Evolutionary conservation across 2,888 invertebrate genomes (phyloP), one percentile per base, ranked within the genome.

Genomic region (Noctua janthe): DNA sequence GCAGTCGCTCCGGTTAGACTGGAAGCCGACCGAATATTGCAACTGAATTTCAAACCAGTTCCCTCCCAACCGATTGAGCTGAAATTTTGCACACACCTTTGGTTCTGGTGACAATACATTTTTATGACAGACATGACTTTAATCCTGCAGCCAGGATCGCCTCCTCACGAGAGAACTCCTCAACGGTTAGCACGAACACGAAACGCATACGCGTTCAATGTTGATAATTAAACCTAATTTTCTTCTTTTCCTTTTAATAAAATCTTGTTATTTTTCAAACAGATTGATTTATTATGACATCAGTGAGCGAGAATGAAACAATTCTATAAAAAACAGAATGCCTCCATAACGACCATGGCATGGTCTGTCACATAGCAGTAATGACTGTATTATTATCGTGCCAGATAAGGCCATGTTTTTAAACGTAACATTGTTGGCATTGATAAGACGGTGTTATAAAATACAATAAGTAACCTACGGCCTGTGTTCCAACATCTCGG

Each of bases 331-430:
- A 59, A 47, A 29, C n/a, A n/a, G 29, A 74, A 72, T 62, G 54
- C 54, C 51, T 17, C 23, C 43, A 59, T 85, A 75, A 73, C 81
- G 62, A 69, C 43, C 43, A 67, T 73, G 29, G 47, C 13, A 73
- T 71, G 71, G 64, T 54, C 49, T 51, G 84, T 29, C 62, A 70
- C 49, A 59, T 56, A 56, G 39, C 59, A 74, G 56, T 76, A 75
- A 85, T 71, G 29, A 71, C 49, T 43, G 11, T 71, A 66, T 71
- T 71, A 66, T 71, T 80, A 80, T 75, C 79, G 83, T 71, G 67
- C 13, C 35, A 74, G 84, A 87, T 88, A 87, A 78, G 70, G 54
- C 8, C 64, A 64, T 81, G 84, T 76, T 84, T 81, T 82, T 6
- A 80, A 76, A 86, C 82, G 64, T 76, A 23, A 86, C 77, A 82